Percentiles rank a stretch among this genome's conserved stretches.
Conservation (phyloP, 2,797 vertebrate genomes). For the Anabacerthia variegaticeps region DNA sequence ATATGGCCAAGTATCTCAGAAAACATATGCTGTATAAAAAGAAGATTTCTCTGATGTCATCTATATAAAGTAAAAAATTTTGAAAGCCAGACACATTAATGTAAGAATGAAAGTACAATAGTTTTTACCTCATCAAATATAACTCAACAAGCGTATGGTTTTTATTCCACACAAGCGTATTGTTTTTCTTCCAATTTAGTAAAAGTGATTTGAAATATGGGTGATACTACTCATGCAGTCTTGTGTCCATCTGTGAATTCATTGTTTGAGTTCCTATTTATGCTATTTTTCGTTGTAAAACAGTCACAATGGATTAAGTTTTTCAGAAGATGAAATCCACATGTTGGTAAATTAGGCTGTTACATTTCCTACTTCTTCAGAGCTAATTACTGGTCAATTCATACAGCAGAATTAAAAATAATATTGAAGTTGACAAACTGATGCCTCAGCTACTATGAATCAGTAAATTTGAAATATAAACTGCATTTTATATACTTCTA, state of each 20-base stretch:
- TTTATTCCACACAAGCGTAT: neutral
- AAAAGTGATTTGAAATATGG: neutral
- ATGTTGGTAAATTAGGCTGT: neutral
- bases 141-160: neutral
- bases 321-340: neutral
- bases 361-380: neutral
- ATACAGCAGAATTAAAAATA: neutral
- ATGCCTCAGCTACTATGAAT: neutral
- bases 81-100: neutral
- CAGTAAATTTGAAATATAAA: neutral
- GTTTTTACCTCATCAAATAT: neutral
- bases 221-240: neutral
- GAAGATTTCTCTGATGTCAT: neutral
- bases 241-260: neutral
- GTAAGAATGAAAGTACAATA: neutral
- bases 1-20: neutral
- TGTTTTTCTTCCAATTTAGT: neutral
- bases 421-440: neutral
- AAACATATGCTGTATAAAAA: neutral
- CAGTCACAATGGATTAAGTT: neutral
- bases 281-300: neutral
- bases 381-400: neutral
- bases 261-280: neutral
- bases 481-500: neutral
- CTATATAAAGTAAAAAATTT: neutral